Conservation (phyloP, 2,888 invertebrate species). For the Phasia obesa region DNA sequence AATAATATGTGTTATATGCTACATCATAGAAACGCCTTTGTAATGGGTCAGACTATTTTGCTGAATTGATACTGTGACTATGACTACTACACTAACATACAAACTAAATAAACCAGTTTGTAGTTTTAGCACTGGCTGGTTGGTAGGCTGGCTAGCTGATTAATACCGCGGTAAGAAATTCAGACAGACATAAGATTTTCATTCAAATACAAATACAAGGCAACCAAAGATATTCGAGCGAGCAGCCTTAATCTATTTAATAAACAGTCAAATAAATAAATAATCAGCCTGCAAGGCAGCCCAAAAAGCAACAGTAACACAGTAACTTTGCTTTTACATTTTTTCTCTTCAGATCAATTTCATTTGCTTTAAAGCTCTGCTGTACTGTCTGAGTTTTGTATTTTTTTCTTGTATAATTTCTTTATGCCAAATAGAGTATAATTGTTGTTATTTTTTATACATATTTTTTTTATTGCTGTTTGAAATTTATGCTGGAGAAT, state of each 20-base stretch:
- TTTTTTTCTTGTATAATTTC: conserved; percentile 18
- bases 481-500: conserved; percentile 16
- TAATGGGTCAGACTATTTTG: conserved; percentile 40
- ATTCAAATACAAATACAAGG: conserved; percentile 17
- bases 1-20: conserved; percentile 46
- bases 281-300: neutral
- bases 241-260: conserved; percentile 51
- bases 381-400: conserved; percentile 4
- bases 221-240: conserved; percentile 4
- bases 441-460: conserved; percentile 16
- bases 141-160: neutral
- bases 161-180: neutral
- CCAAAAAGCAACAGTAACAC: conserved; percentile 57
- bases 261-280: conserved; percentile 5
- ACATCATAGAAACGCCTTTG: conserved; percentile 55
- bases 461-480: conserved; percentile 2
- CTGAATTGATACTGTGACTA: neutral
- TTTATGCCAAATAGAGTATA: conserved; percentile 42
- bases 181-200: conserved; percentile 4
- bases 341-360: conserved; percentile 11
- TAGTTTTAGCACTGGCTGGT: conserved; percentile 19
- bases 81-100: neutral
- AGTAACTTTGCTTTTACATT: conserved; percentile 50
- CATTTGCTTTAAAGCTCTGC: neutral
- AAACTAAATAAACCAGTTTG: conserved; percentile 24